Evolutionary conservation across 2,888 invertebrate species (phyloP), one percentile per base, ranked within the genome.

Genomic region (Yponomeuta plumbellus): DNA sequence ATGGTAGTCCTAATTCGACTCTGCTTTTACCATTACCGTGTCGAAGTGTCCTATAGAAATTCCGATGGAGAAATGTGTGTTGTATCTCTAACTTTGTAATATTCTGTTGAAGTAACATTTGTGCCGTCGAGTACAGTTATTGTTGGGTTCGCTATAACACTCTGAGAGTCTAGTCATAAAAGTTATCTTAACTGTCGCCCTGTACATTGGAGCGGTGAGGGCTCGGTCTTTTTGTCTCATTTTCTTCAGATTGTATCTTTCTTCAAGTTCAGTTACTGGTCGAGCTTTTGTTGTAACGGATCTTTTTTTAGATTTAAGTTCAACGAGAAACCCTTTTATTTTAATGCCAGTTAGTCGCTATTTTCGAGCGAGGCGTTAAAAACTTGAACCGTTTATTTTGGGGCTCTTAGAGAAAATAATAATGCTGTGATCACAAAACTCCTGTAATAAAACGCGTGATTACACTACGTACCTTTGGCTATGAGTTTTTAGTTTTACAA

Each of bases 151-250:
- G 61, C 39, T 26, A 61, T 39, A 61, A 61, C 26, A 52, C 40
- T 64, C 20, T 1, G 44, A 22, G 40, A 13, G 63, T 20, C 8
- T 26, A 64, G 64, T 23, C 23, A 64, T 64, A 64, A 64, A 64
- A 56, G 56, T 64, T 56, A 64, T 64, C 64, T 64, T 64, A 57
- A 64, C 64, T 64, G 26, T 44, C 22, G 40, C 44, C 20, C n/a
- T 52, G 44, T 52, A 40, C 63, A 63, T 63, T 40, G 63, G 44
- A 44, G 21, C 40, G 63, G 63, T 63, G 20, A 61, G 61, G 63
- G 40, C 63, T 52, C 22, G 63, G 40, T 44, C 21, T 63, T 63
- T 63, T 59, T 59, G 23, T 44, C 44, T 44, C 44, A 44, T 44
- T 44, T 44, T 44, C 44, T 58, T n/a, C 11, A 20, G 58, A 22